phyloP scores from a whole-genome alignment of 2,888 invertebrate species.

The Dicranocentrus wangi region DNA sequence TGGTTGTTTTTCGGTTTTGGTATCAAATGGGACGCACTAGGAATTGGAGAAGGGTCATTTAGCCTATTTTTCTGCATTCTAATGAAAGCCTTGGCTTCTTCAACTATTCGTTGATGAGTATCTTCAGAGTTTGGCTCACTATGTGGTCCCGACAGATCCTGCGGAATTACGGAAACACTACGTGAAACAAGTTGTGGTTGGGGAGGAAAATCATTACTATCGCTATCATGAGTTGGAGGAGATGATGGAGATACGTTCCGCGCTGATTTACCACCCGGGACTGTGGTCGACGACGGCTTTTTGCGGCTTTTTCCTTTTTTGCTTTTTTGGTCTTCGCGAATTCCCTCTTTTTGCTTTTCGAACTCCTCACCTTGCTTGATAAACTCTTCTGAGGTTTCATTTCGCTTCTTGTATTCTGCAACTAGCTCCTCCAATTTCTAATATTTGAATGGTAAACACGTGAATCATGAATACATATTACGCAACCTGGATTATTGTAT shows the following conservation, averaged over 20 bases:
- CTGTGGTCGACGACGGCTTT: neutral
- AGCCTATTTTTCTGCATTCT: conserved; percentile 68
- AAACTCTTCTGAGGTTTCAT: conserved; percentile 42
- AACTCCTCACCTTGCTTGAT: conserved; percentile 32
- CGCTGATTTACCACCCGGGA: conserved; percentile 20
- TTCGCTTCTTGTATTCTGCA: neutral
- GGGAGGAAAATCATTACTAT: no score
- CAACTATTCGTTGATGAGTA: conserved; percentile 61
- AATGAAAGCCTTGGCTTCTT: conserved; percentile 71
- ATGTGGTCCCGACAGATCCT: conserved; percentile 26
- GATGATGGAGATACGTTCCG: conserved; percentile 45
- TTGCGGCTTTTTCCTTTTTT: no score
- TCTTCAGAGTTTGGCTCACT: conserved; percentile 42
- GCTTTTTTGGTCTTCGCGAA: conserved; percentile 54
- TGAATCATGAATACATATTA: no score
- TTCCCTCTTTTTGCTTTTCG: conserved; percentile 59
- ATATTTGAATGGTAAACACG: no score
- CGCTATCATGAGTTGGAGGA: conserved; percentile 43
- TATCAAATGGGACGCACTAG: conserved; percentile 34
- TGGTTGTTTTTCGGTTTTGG: conserved; percentile 47
- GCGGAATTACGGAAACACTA: conserved; percentile 48
- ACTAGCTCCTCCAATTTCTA: neutral
- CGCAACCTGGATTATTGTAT: no score
- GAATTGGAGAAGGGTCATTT: conserved; percentile 44
- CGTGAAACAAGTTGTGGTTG: conserved; percentile 43